These are phyloP conservation scores for Etheostoma spectabile DNA, from an alignment of 2,113 vertebrate genomes.

Conservation along the genomic window DNA sequence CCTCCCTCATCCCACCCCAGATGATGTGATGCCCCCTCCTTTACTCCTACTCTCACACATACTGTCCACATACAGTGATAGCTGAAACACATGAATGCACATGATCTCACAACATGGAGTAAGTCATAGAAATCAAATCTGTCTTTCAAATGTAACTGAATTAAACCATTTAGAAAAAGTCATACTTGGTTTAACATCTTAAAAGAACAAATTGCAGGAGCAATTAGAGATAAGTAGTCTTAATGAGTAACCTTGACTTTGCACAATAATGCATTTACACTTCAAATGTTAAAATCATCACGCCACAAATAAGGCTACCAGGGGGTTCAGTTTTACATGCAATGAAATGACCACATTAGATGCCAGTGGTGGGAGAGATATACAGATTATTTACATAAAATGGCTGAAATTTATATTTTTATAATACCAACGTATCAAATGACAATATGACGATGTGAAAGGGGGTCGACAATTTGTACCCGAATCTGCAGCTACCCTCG, in stretches of 20 bases:
- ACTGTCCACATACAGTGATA: background rate
- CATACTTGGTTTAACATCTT: background rate
- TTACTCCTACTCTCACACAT: slow-evolving; percentile 9
- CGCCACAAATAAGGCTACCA: background rate
- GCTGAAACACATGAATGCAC: background rate
- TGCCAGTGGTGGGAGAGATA: background rate
- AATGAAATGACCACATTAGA: background rate
- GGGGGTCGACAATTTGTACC: background rate
- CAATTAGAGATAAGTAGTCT: background rate
- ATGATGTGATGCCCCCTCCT: slow-evolving; percentile 18
- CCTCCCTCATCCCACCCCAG: background rate
- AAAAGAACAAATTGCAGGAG: background rate
- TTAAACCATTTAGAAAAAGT: background rate
- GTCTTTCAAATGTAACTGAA: background rate
- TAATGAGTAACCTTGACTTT: background rate
- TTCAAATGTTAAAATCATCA: background rate
- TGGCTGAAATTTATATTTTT: background rate
- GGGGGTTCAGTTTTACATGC: background rate
- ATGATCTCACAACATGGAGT: background rate
- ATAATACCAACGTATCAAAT: background rate
- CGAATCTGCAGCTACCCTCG: background rate
- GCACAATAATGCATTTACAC: background rate
- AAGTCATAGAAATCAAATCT: background rate
- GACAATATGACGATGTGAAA: background rate
- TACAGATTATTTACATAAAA: background rate